Conservation (phyloP, 2,113 vertebrate species). For the Meleagris gallopavo region DNA sequence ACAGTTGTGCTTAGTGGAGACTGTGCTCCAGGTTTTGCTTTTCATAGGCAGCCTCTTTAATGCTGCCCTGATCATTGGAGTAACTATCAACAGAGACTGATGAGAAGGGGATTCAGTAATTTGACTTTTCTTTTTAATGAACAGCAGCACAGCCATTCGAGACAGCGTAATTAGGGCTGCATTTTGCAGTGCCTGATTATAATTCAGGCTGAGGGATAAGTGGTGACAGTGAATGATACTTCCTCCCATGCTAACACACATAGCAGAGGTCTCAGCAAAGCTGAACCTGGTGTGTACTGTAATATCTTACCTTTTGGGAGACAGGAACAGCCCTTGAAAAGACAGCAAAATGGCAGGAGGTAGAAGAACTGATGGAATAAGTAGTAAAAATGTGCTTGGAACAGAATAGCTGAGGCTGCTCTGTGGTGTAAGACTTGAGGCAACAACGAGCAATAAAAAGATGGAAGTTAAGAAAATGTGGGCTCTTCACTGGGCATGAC, state of each 20-base stretch:
- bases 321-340: background rate
- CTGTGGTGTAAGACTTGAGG: background rate
- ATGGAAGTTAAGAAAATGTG: background rate
- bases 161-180: background rate
- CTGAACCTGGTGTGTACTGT: background rate
- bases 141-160: background rate
- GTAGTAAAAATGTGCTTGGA: background rate
- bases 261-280: background rate
- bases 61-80: background rate
- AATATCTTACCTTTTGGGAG: background rate
- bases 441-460: background rate
- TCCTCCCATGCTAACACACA: background rate
- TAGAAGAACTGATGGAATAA: background rate
- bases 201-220: background rate
- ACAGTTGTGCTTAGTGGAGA: background rate
- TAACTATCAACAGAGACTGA: background rate
- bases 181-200: background rate
- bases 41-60: background rate
- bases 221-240: background rate
- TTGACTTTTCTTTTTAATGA: slow-evolving; percentile 9
- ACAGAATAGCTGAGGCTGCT: background rate
- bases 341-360: background rate
- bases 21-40: background rate
- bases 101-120: slow-evolving; percentile 5
- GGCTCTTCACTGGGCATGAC: background rate